phyloP scores from a whole-genome alignment of 2,113 vertebrate genomes.

The Rallus limicola region DNA sequence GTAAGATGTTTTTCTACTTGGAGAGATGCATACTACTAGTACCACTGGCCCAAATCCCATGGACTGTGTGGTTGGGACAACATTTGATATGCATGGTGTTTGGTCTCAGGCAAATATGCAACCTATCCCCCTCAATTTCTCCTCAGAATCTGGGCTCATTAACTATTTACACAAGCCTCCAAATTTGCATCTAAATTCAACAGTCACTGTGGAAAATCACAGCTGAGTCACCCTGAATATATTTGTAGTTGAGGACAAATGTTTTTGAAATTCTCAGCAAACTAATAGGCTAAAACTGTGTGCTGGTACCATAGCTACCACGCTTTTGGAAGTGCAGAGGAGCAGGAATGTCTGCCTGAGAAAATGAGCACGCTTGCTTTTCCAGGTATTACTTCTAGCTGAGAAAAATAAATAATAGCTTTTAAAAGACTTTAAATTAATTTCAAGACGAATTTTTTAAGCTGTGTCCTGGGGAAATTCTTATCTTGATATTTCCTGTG shows the following conservation, averaged over 20 bases:
- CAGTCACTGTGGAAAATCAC: neutral
- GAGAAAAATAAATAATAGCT: neutral
- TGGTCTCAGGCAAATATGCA: neutral
- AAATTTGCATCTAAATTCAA: constrained; percentile 4
- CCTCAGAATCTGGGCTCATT: neutral
- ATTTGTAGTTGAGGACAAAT: neutral
- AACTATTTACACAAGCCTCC: neutral
- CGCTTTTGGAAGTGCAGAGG: neutral
- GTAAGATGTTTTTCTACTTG: neutral
- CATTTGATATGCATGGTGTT: neutral
- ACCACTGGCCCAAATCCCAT: neutral
- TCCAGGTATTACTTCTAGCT: neutral
- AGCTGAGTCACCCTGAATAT: neutral
- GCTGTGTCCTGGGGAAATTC: neutral
- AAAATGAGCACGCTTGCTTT: neutral
- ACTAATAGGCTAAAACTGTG: neutral
- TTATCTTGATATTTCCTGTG: neutral
- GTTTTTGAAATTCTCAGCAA: neutral
- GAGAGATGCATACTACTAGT: neutral
- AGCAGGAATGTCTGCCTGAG: neutral
- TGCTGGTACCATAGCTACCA: neutral
- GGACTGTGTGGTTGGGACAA: rapidly evolving
- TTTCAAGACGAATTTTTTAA: neutral
- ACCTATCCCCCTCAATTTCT: neutral
- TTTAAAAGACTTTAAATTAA: neutral